Conservation (phyloP, 2,888 invertebrate species). For the Diabrotica balteata region DNA sequence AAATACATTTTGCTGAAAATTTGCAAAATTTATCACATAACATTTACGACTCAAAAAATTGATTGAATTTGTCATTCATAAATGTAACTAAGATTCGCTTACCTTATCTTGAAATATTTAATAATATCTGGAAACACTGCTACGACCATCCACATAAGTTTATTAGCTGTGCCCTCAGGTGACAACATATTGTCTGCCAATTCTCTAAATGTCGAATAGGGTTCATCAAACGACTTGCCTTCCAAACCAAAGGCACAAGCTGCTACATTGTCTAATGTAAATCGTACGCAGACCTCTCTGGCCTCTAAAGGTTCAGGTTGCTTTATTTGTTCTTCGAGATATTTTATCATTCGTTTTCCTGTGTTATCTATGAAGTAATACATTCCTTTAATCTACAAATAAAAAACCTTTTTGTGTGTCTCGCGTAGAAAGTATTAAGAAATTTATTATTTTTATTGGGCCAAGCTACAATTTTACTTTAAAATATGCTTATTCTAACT, state of each 20-base stretch:
- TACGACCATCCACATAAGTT: constrained; percentile 6
- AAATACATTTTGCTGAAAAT: too few relatives aligned
- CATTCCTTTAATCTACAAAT: constrained; percentile 59
- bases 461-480: too few relatives aligned
- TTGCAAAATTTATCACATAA: too few relatives aligned
- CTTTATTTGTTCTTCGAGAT: constrained; percentile 56
- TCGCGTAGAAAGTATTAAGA: not conserved
- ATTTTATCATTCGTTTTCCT: constrained; percentile 56
- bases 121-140: constrained; percentile 28
- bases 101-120: constrained; percentile 29
- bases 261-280: constrained; percentile 58
- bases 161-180: constrained; percentile 8
- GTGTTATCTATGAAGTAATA: constrained; percentile 61
- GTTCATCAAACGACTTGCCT: constrained; percentile 55
- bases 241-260: constrained; percentile 61
- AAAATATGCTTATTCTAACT: too few relatives aligned
- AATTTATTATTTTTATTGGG: too few relatives aligned
- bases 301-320: constrained; percentile 50
- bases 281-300: constrained; percentile 53
- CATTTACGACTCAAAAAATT: too few relatives aligned
- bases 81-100: not conserved
- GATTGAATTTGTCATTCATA: too few relatives aligned
- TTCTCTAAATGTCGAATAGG: constrained; percentile 45
- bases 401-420: not conserved
- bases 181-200: constrained; percentile 42